These are phyloP conservation scores for Azorinus chamasolen DNA, from an alignment of 2,888 invertebrate genomes.

Conservation along the genomic window DNA sequence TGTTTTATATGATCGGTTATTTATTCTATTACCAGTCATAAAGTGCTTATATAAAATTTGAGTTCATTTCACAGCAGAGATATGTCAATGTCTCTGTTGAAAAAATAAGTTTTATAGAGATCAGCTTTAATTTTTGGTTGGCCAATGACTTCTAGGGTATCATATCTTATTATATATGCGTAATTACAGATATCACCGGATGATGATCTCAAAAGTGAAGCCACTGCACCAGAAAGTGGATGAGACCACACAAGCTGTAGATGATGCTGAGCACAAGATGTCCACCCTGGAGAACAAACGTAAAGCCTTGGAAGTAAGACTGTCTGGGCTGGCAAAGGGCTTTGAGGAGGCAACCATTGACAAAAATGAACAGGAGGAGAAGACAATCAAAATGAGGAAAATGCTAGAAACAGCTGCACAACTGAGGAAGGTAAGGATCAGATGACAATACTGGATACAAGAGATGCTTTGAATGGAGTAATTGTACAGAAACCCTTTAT, in stretches of 20 bases:
- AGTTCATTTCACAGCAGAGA: too few relatives aligned
- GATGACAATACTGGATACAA: not conserved
- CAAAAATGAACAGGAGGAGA: slow-evolving; percentile 86
- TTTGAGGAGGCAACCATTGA: slow-evolving; percentile 87
- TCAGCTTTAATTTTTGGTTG: too few relatives aligned
- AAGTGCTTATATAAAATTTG: too few relatives aligned
- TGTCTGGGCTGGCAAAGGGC: slow-evolving; percentile 83
- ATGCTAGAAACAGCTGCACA: slow-evolving; percentile 84
- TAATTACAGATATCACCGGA: slow-evolving; percentile 82
- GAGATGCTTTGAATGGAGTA: too few relatives aligned
- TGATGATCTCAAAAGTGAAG: slow-evolving; percentile 86
- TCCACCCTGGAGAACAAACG: slow-evolving; percentile 84
- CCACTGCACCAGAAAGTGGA: slow-evolving; percentile 86
- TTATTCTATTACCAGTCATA: too few relatives aligned
- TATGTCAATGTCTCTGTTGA: too few relatives aligned
- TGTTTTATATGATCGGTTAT: too few relatives aligned
- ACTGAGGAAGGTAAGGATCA: slow-evolving; percentile 78
- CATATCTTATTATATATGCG: too few relatives aligned
- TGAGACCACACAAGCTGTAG: slow-evolving; percentile 84
- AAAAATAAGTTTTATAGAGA: too few relatives aligned
- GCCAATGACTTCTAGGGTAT: too few relatives aligned
- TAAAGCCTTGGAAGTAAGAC: slow-evolving; percentile 83
- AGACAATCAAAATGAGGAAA: slow-evolving; percentile 84
- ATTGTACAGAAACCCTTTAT: too few relatives aligned
- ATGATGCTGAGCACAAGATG: slow-evolving; percentile 86